A percentile compares a stretch with the other conserved stretches of the same genome.
Evolutionary conservation across 1,140 invertebrate genomes (phyloP).

Genomic region (Bicyclus anynana): DNA sequence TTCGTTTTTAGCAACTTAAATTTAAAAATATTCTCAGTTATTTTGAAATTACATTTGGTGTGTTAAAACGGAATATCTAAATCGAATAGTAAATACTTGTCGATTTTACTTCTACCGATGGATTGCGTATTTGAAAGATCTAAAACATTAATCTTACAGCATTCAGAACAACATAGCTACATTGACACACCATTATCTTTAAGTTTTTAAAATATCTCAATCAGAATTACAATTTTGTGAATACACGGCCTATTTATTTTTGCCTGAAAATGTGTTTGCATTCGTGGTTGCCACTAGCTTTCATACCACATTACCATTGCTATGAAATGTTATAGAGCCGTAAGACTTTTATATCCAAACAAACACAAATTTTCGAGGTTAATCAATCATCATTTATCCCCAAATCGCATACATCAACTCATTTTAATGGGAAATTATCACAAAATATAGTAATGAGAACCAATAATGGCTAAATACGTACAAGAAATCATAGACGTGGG

Average conservation of each 20-base stretch:
- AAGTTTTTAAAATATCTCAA: not conserved
- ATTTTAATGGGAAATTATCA: slow-evolving; percentile 15
- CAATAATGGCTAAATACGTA: slow-evolving; percentile 66
- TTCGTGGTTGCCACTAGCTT: slow-evolving; percentile 36
- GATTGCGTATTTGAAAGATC: not conserved
- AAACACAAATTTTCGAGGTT: slow-evolving; percentile 58
- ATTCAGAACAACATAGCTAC: not conserved
- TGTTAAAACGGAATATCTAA: not conserved
- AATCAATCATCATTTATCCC: slow-evolving; percentile 23
- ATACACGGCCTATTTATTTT: slow-evolving; percentile 27
- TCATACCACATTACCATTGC: slow-evolving; percentile 33
- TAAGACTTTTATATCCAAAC: slow-evolving; percentile 31
- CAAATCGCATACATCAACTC: slow-evolving; percentile 12
- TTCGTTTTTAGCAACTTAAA: too few relatives aligned
- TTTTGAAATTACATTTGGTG: too few relatives aligned
- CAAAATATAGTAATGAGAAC: slow-evolving; percentile 25
- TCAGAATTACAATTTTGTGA: not conserved
- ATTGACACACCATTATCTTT: not conserved
- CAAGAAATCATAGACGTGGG: slow-evolving; percentile 75
- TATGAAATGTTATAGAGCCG: not conserved
- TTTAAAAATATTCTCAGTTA: too few relatives aligned
- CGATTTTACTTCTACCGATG: not conserved
- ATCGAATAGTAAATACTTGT: not conserved
- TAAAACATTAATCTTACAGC: not conserved
- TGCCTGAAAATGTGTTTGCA: slow-evolving; percentile 20